Evolutionary conservation across 2,113 vertebrate genomes (phyloP).

Genomic region (Mastomys coucha): DNA sequence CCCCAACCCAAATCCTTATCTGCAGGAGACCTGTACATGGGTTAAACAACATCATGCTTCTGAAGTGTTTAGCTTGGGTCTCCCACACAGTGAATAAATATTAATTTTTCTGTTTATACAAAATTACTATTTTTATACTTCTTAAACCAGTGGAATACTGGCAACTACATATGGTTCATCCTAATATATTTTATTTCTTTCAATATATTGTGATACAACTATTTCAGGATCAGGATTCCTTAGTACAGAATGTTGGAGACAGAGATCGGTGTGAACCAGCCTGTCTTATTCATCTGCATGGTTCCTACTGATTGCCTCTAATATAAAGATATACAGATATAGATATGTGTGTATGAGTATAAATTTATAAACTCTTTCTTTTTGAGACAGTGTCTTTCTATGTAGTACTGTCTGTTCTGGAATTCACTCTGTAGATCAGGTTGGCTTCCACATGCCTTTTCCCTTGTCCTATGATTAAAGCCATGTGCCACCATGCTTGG

Average conservation of each 20-base stretch:
- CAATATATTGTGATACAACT: conserved; percentile 8
- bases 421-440: neutral
- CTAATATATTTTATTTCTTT: conserved; percentile 40
- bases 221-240: conserved; percentile 37
- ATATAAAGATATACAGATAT: neutral
- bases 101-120: neutral
- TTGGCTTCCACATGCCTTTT: neutral
- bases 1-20: neutral
- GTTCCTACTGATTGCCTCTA: neutral
- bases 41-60: neutral
- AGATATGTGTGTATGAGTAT: neutral
- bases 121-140: conserved; percentile 2
- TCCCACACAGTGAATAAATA: neutral
- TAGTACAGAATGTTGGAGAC: conserved; percentile 3
- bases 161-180: neutral
- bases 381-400: neutral
- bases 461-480: neutral
- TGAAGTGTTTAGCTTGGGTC: neutral
- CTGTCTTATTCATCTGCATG: neutral
- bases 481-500: neutral
- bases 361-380: neutral
- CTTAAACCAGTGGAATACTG: neutral
- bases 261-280: conserved; percentile 12
- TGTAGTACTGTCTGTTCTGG: neutral
- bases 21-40: neutral